Evolutionary conservation across 2,113 vertebrate genomes (phyloP), one percentile per base, ranked within the genome.

Genomic region (Tragelaphus imberbis): DNA sequence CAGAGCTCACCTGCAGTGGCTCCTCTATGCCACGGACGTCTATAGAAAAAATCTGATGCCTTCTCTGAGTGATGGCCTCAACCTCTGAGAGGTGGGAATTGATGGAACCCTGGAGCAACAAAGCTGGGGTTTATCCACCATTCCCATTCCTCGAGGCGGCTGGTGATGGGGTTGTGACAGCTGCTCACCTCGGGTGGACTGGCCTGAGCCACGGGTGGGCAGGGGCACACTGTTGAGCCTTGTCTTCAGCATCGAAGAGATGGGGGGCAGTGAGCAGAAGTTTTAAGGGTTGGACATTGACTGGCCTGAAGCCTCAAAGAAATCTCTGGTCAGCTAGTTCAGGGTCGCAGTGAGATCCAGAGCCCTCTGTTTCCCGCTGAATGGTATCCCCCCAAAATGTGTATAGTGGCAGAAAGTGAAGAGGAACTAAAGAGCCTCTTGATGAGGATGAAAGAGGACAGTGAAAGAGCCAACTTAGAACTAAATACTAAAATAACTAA

Each of bases 191-290:
- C 2, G 47, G 2, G 12, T 53, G 8, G 59, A n/a, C 61, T 36
- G 77, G 77, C 59, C 47, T 44, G 40, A 47, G 71, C 13, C 28
- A 0, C 8, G 10, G 55, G 47, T 16, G n/a, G 28, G 8, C 28
- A 2, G 81, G 21, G 15, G 44, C 81, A 23, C 21, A 11, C 12
- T 5, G 49, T 36, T 59, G 15, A 19, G 25, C 17, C 40, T 19
- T 30, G 12, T 84, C 51, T 33, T n/a, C 3, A 11, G 33, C 19
- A 6, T 49, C 36, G 0, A 40, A 30, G 59, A 30, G 84, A 47
- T 23, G 68, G 0, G 2, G 1, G 1, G 14, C 23, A 21, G 40
- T 30, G 15, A 16, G 5, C 4, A 7, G 53, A n/a, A 10, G 30
- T 27, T 17, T 16, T 19, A 6, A 36, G 30, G 30, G 8, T 3